Evolutionary conservation across 2,888 invertebrate genomes (phyloP), one percentile per base, ranked within the genome.

Genomic region (Caenorhabditis sulstoni): DNA sequence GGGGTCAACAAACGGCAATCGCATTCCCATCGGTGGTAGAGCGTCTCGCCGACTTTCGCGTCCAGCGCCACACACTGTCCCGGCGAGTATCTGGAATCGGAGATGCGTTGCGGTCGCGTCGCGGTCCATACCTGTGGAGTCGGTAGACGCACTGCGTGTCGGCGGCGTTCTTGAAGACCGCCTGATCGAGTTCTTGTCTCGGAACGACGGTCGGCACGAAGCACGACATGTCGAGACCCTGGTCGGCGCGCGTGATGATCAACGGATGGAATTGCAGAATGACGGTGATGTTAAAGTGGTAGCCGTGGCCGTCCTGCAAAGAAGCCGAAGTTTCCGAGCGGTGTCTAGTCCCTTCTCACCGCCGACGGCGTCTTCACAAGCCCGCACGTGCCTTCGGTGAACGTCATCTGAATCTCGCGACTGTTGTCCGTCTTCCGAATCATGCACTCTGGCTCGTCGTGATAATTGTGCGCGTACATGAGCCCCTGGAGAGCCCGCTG

Each of bases 1-100:
- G 7, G 29, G 22, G 11, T 12, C 53, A 67, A 75, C 81, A 64
- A 65, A 88, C 88, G 85, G 64, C 77, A 79, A 71, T 88, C 87
- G 75, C 89, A 89, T 47, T 84, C 80, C 89, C 89, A 90, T 66
- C 86, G 86, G 75, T 90, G 90, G 76, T 84, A 88, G 59, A 90
- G 71, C 55, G 83, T 87, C 67, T 89, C 88, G 35, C 90, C 90
- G 47, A 90, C 88, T 61, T 85, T 85, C 7, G 89, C 89, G 55
- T 90, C 89, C 50, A 90, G 62, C 1, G 88, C 89, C n/a, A 86
- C 86, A 65, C 90, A 90, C 50, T 87, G 85, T 29, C 82, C 82
- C 1, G 87, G 87, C 14, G 76, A 71, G 64, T 83, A 86, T 71
- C 84, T 81, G 64, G 7, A 29, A 29, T 7, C 7, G 29, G n/a